phyloP scores from a whole-genome alignment of 2,888 invertebrate genomes.

The Sepiola atlantica region DNA sequence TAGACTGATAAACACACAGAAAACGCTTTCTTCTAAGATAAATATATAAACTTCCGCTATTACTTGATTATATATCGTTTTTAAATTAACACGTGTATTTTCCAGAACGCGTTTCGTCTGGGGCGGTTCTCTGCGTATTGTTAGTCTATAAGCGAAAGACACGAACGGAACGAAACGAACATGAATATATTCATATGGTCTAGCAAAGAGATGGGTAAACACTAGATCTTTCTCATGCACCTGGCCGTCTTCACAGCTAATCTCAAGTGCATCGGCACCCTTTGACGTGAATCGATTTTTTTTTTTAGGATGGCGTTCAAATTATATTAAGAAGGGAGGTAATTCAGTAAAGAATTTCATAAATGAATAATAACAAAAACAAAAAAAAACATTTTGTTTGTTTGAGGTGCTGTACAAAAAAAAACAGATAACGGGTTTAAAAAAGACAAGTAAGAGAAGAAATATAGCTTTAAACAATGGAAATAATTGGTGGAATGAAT shows the following conservation, averaged over 20 bases:
- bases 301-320: neutral
- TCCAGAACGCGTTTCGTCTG: too few species aligned
- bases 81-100: too few species aligned
- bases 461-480: neutral
- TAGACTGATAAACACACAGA: too few species aligned
- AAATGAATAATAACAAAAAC: neutral
- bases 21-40: too few species aligned
- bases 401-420: neutral
- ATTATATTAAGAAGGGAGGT: neutral
- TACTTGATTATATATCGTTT: too few species aligned
- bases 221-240: neutral
- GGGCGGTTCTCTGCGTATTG: too few species aligned
- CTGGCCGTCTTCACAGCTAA: neutral
- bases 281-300: neutral
- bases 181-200: neutral
- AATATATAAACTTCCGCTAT: too few species aligned
- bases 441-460: neutral
- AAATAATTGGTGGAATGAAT: neutral
- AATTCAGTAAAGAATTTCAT: neutral
- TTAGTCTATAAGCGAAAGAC: too few species aligned
- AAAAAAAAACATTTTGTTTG: neutral
- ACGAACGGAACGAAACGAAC: neutral
- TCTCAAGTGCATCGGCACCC: conserved; percentile 2
- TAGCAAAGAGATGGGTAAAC: neutral
- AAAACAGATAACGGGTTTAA: neutral